Evolutionary conservation across 2,113 vertebrate species (phyloP).

Genomic region (Bungarus multicinctus): DNA sequence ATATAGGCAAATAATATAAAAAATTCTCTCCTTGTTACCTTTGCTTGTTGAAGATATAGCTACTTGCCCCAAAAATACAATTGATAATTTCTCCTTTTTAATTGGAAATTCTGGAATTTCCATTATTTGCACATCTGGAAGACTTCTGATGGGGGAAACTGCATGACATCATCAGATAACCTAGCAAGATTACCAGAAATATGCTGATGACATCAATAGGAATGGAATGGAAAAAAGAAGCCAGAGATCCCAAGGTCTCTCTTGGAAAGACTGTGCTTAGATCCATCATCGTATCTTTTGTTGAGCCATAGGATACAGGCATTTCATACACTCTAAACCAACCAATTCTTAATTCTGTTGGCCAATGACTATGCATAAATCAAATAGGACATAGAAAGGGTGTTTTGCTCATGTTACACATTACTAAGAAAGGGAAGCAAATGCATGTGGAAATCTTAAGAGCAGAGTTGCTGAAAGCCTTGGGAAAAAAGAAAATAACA

Average conservation of each 20-base stretch:
- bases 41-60: neutral
- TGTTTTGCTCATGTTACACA: neutral
- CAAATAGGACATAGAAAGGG: too few relatives aligned
- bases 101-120: neutral
- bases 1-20: neutral
- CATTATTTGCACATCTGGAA: neutral
- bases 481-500: neutral
- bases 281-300: neutral
- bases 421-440: neutral
- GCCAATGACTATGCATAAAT: neutral
- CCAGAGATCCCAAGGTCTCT: neutral
- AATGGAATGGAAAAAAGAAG: neutral
- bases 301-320: neutral
- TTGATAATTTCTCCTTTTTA: neutral
- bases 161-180: neutral
- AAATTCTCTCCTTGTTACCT: neutral
- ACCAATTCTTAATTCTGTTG: neutral
- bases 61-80: neutral
- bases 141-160: neutral
- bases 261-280: neutral
- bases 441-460: neutral
- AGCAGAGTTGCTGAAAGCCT: neutral
- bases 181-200: neutral
- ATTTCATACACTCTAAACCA: neutral
- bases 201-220: neutral